Conservation (phyloP, 2,888 invertebrate species). For the Oconnorella tubifera region DNA sequence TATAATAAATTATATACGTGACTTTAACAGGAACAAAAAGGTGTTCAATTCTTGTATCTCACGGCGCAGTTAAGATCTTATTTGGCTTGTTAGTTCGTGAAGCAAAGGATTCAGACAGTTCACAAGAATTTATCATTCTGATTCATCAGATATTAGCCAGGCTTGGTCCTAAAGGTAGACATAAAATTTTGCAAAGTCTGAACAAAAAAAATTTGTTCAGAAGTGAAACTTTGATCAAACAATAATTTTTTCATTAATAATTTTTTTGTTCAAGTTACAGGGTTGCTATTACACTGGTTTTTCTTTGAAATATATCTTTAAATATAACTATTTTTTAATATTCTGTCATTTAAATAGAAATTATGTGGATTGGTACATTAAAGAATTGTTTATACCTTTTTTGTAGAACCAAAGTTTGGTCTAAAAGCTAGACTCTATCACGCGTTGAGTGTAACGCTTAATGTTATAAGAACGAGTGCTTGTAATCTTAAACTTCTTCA, state of each 20-base stretch:
- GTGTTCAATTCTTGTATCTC: background rate
- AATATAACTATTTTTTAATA: too few species aligned
- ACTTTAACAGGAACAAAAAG: too few species aligned
- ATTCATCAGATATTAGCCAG: background rate
- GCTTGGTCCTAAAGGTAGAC: background rate
- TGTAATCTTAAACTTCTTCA: conserved; percentile 43
- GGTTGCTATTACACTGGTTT: too few species aligned
- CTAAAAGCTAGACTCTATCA: conserved; percentile 63
- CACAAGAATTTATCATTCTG: background rate
- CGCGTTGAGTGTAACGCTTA: conserved; percentile 48
- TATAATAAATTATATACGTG: background rate
- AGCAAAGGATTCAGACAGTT: background rate
- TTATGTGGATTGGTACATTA: too few species aligned
- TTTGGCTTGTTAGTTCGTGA: background rate
- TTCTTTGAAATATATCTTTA: too few species aligned
- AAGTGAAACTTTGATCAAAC: too few species aligned
- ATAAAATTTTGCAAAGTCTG: too few species aligned
- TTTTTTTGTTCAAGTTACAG: too few species aligned
- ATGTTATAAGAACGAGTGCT: conserved; percentile 45
- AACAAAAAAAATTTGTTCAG: too few species aligned
- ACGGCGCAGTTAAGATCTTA: background rate
- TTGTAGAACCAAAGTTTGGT: conserved; percentile 64
- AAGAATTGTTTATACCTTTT: conserved; percentile 12
- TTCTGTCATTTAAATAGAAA: too few species aligned
- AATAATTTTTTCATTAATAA: too few species aligned